Conservation (phyloP, 2,888 invertebrate genomes). For the Ctenicera cuprea region DNA sequence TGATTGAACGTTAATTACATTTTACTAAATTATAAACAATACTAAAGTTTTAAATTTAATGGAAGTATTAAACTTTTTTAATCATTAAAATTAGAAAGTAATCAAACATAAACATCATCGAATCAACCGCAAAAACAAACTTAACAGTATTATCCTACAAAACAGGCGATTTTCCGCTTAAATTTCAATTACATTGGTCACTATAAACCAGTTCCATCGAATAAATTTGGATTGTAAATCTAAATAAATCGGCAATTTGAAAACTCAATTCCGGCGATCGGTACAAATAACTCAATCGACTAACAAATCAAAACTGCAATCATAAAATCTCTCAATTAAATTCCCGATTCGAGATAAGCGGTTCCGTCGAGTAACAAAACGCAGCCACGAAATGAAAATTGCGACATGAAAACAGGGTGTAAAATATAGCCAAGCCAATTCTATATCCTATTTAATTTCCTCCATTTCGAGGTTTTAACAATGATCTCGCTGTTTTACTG, state of each 20-base stretch:
- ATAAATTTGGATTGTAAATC: conserved; percentile 29
- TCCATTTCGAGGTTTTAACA: conserved; percentile 38
- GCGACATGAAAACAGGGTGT: conserved; percentile 47
- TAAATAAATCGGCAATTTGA: conserved; percentile 35
- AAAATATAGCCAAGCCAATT: conserved; percentile 50
- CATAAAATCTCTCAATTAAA: conserved; percentile 52
- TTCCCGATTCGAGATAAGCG: conserved; percentile 43
- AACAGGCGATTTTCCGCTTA: conserved; percentile 23
- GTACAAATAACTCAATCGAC: conserved; percentile 50
- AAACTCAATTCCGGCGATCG: conserved; percentile 41
- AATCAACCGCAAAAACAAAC: background rate
- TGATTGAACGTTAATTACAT: too few species aligned
- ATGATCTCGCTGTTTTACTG: conserved; percentile 28
- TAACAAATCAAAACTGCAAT: conserved; percentile 50
- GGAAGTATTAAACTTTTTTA: too few species aligned
- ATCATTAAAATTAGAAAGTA: too few species aligned
- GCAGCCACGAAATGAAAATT: conserved; percentile 7
- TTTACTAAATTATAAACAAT: too few species aligned
- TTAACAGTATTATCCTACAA: conserved; percentile 11
- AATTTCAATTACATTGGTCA: conserved; percentile 29
- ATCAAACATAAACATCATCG: background rate
- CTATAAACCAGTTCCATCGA: conserved; percentile 27
- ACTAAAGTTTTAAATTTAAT: too few species aligned
- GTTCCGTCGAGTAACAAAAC: conserved; percentile 1
- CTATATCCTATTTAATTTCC: conserved; percentile 56